Percentiles rank a stretch among this genome's conserved stretches.
Conservation (phyloP, 2,888 invertebrate species). For the Bellardia bayeri region DNA sequence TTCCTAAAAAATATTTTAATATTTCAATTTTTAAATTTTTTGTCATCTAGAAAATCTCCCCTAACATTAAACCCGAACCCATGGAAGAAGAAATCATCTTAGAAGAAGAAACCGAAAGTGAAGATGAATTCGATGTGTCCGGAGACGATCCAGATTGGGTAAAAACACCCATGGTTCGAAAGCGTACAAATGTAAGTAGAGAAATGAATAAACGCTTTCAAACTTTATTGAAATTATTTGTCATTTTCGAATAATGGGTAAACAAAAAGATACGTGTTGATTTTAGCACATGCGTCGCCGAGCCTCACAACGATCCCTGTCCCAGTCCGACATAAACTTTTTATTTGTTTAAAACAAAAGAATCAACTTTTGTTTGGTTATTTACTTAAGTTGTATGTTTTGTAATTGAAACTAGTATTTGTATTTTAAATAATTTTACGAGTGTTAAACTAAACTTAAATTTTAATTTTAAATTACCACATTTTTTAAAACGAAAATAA, state of each 20-base stretch:
- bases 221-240: neutral
- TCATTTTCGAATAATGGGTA: slow-evolving; percentile 52
- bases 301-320: slow-evolving; percentile 46
- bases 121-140: slow-evolving; percentile 30
- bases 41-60: neutral
- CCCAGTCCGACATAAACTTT: slow-evolving; percentile 41
- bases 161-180: slow-evolving; percentile 74
- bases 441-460: neutral
- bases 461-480: neutral
- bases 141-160: slow-evolving; percentile 77
- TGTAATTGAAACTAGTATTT: no score
- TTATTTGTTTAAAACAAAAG: neutral
- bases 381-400: no score
- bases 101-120: slow-evolving; percentile 60
- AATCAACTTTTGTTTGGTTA: no score
- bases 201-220: neutral
- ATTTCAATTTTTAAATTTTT: no score
- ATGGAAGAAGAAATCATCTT: slow-evolving; percentile 48
- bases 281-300: slow-evolving; percentile 49
- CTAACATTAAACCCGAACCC: slow-evolving; percentile 43
- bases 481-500: no score
- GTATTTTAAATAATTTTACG: neutral
- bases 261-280: slow-evolving; percentile 63
- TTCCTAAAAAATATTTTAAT: no score
- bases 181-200: slow-evolving; percentile 66